phyloP scores from a whole-genome alignment of 2,113 vertebrate species.

The Pseudorasbora parva region DNA sequence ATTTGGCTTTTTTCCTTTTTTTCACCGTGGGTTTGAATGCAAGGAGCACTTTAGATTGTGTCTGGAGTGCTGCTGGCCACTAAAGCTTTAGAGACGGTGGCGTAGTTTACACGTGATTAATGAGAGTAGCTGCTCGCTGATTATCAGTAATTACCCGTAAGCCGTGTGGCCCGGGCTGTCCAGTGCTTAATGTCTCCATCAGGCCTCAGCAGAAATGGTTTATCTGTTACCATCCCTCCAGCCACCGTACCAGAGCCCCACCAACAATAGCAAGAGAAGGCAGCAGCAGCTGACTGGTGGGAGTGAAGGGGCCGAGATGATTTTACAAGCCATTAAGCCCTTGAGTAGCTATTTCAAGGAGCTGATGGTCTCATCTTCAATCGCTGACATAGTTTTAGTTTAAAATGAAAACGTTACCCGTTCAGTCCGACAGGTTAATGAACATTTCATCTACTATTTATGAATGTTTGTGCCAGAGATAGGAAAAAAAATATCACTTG shows the following conservation, averaged over 20 bases:
- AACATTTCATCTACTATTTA: background rate
- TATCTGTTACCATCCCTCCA: slow-evolving; percentile 30
- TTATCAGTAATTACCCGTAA: slow-evolving; percentile 77
- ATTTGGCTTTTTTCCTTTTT: slow-evolving; percentile 11
- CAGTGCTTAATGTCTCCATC: slow-evolving; percentile 74
- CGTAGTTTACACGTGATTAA: slow-evolving; percentile 68
- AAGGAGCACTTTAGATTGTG: slow-evolving; percentile 38
- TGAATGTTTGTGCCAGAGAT: background rate
- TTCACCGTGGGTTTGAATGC: background rate
- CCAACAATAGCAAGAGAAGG: slow-evolving; percentile 29
- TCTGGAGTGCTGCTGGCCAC: slow-evolving; percentile 14
- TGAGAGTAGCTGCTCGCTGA: slow-evolving; percentile 72
- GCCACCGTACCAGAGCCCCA: slow-evolving; percentile 9
- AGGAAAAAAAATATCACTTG: background rate
- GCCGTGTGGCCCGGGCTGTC: slow-evolving; percentile 65
- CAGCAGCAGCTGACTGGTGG: slow-evolving; percentile 9
- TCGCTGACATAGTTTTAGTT: background rate
- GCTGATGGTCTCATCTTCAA: slow-evolving; percentile 19
- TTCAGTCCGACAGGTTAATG: background rate
- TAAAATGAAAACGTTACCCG: background rate
- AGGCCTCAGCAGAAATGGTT: slow-evolving; percentile 45
- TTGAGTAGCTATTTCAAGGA: slow-evolving; percentile 31
- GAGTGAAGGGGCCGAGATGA: slow-evolving; percentile 25
- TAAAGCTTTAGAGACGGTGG: slow-evolving; percentile 54
- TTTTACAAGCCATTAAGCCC: slow-evolving; percentile 50